Percentiles rank a stretch among this genome's conserved stretches.
phyloP scores from a whole-genome alignment of 2,888 invertebrate genomes.

The Hofmannophila pseudospretella region DNA sequence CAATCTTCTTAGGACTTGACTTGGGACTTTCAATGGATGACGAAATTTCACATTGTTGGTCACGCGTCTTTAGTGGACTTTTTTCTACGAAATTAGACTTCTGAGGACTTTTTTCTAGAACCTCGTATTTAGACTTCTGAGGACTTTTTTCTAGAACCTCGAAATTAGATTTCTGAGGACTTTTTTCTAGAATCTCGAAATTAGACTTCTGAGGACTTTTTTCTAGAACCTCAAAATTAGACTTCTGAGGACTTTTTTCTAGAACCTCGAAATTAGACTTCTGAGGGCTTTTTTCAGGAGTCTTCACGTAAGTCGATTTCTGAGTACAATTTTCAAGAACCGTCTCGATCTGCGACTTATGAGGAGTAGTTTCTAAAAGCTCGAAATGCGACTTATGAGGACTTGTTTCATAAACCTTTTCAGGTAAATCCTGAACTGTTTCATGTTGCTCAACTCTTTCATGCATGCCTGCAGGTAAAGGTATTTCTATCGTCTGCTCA shows the following conservation, averaged over 20 bases:
- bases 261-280: neutral
- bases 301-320: no score
- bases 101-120: neutral
- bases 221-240: neutral
- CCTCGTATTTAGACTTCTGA: neutral
- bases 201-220: neutral
- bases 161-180: neutral
- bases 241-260: neutral
- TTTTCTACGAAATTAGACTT: no score
- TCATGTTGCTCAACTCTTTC: no score
- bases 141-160: neutral
- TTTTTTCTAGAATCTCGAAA: neutral
- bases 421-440: no score
- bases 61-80: neutral
- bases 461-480: neutral
- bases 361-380: neutral
- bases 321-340: neutral
- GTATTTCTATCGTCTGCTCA: neutral
- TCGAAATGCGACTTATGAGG: no score
- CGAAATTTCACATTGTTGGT: neutral
- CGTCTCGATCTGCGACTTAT: no score
- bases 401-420: neutral
- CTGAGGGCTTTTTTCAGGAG: neutral
- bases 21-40: no score
- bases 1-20: neutral